Conservation (phyloP, 2,797 vertebrate species). For the Lepilemur ruficaudatus region DNA sequence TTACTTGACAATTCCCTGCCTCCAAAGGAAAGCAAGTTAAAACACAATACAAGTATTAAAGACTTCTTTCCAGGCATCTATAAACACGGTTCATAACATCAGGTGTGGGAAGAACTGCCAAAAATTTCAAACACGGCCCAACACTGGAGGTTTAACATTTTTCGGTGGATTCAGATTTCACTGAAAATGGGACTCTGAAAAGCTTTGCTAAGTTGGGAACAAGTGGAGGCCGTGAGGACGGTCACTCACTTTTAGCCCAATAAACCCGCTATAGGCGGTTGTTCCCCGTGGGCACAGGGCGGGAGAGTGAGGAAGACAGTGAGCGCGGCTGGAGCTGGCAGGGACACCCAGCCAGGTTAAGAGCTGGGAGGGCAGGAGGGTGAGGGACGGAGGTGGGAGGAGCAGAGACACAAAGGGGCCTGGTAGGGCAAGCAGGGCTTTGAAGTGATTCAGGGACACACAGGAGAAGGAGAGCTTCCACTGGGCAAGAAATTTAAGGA, state of each 20-base stretch:
- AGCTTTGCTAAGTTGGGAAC: neutral
- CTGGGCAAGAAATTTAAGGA: neutral
- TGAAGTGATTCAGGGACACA: neutral
- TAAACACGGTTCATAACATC: conserved; percentile 62
- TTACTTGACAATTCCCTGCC: conserved; percentile 99
- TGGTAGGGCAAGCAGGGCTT: neutral
- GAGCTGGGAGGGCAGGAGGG: neutral
- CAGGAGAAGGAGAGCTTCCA: neutral
- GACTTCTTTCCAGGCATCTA: conserved; percentile 84
- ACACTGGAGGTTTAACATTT: conserved; percentile 58
- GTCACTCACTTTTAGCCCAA: neutral
- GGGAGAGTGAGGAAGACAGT: neutral
- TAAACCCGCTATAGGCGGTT: neutral
- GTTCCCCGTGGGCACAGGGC: neutral
- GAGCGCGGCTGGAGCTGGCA: neutral
- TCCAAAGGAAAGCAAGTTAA: conserved; percentile 98
- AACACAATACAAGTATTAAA: conserved; percentile 94
- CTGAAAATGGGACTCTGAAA: conserved; percentile 4
- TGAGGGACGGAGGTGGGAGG: neutral
- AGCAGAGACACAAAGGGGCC: neutral
- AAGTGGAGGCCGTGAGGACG: neutral
- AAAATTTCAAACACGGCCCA: conserved; percentile 58
- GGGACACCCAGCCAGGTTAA: neutral
- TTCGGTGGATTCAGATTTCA: conserved; percentile 55
- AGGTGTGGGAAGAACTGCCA: conserved; percentile 29